A percentile compares a stretch with the other conserved stretches of the same genome.
phyloP scores from a whole-genome alignment of 2,888 invertebrate genomes.

The Aphodius granarius region DNA sequence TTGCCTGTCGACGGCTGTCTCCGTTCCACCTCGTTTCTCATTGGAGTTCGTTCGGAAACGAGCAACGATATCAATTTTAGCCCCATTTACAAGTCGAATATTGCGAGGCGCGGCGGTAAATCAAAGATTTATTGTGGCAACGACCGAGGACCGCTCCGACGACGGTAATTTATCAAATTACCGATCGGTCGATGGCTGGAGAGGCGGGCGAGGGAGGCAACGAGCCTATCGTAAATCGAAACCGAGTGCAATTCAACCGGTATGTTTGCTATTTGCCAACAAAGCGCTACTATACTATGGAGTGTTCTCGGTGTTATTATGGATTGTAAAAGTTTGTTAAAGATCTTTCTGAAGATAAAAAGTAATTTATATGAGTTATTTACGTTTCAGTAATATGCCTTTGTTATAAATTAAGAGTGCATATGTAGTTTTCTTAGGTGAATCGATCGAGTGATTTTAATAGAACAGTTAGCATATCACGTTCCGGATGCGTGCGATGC shows the following conservation, averaged over 20 bases:
- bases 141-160: background rate
- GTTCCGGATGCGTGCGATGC: too few species aligned
- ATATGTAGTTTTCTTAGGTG: too few species aligned
- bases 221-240: background rate
- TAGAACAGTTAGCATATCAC: too few species aligned
- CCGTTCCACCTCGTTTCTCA: background rate
- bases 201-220: background rate
- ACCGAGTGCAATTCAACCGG: background rate
- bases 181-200: background rate
- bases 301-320: background rate
- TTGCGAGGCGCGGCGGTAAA: slow-evolving; percentile 16
- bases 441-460: too few species aligned
- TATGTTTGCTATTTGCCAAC: background rate
- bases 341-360: too few species aligned
- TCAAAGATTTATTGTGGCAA: slow-evolving; percentile 20
- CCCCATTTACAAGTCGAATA: slow-evolving; percentile 24
- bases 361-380: too few species aligned
- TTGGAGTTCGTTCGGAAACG: background rate
- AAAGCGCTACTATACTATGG: background rate
- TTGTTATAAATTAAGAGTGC: too few species aligned
- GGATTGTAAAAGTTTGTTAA: too few species aligned
- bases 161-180: background rate
- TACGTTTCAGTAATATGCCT: too few species aligned
- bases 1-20: background rate
- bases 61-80: slow-evolving; percentile 19